Conservation (phyloP, 2,888 invertebrate genomes). For the Criorhina ranunculi region DNA sequence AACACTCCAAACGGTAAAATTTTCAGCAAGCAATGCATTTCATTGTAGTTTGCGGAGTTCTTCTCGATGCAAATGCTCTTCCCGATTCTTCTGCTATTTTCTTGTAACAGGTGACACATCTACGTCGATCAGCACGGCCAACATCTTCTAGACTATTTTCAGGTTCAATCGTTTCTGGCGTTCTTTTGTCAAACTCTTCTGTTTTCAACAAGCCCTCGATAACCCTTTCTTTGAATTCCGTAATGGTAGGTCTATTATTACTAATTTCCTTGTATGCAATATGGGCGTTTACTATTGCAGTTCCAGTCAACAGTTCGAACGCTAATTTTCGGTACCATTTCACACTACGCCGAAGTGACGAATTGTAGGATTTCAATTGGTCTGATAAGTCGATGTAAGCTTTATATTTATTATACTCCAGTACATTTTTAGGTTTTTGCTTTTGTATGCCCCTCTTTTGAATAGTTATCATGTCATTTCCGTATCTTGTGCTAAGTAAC, state of each 20-base stretch:
- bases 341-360: no score
- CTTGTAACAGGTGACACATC: not conserved
- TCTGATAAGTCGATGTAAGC: constrained; percentile 9
- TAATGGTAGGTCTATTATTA: not conserved
- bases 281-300: constrained; percentile 3
- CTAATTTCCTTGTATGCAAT: not conserved
- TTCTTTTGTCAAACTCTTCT: not conserved
- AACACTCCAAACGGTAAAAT: not conserved
- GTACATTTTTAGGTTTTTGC: constrained; percentile 1
- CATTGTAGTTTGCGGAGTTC: no score
- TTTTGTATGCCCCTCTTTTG: not conserved
- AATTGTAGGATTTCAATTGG: constrained; percentile 1
- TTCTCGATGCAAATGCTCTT: no score
- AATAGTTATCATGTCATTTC: constrained; percentile 1
- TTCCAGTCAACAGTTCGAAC: constrained; percentile 7
- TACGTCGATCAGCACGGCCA: not conserved
- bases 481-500: constrained; percentile 14
- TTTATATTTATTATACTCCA: not conserved
- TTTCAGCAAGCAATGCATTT: not conserved
- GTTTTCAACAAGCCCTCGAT: not conserved
- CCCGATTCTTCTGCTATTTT: not conserved
- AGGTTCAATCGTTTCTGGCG: not conserved
- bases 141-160: not conserved
- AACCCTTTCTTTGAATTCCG: constrained; percentile 5
- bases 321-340: constrained; percentile 18